Conservation (phyloP, 2,888 invertebrate genomes). For the Hirtodrosophila cameraria region DNA sequence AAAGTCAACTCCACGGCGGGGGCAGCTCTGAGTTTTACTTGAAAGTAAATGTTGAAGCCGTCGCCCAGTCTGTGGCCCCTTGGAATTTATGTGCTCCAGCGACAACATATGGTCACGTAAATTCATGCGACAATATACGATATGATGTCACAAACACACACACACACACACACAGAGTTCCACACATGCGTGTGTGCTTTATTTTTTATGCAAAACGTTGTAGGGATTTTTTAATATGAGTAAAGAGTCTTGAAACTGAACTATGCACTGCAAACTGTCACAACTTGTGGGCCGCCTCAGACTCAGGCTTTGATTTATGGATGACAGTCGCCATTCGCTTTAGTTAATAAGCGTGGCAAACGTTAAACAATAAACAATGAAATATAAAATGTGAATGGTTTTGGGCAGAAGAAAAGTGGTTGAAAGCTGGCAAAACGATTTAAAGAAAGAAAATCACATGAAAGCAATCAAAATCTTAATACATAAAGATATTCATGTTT, state of each 20-base stretch:
- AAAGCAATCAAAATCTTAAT: too few species aligned
- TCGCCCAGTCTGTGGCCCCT: constrained; percentile 70
- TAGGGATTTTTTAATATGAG: constrained; percentile 74
- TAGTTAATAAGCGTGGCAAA: constrained; percentile 71
- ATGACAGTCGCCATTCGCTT: constrained; percentile 63
- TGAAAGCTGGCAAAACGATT: not conserved
- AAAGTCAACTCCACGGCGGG: constrained; percentile 1
- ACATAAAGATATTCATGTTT: too few species aligned
- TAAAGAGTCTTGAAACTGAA: constrained; percentile 52
- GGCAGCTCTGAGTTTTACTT: constrained; percentile 53
- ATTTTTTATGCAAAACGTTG: constrained; percentile 77
- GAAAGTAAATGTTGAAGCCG: constrained; percentile 52
- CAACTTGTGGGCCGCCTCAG: constrained; percentile 40
- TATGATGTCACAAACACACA: constrained; percentile 74
- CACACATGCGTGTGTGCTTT: constrained; percentile 51
- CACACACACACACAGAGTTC: constrained; percentile 14
- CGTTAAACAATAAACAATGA: constrained; percentile 42
- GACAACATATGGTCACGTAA: constrained; percentile 81
- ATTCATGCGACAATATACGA: constrained; percentile 80
- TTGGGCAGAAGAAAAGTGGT: not conserved
- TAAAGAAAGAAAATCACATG: not conserved
- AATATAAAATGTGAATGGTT: not conserved
- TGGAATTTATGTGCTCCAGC: constrained; percentile 75
- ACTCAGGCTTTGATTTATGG: constrained; percentile 47
- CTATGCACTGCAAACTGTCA: constrained; percentile 39